Evolutionary conservation across 2,113 vertebrate species (phyloP).

Genomic region (Coturnix japonica): DNA sequence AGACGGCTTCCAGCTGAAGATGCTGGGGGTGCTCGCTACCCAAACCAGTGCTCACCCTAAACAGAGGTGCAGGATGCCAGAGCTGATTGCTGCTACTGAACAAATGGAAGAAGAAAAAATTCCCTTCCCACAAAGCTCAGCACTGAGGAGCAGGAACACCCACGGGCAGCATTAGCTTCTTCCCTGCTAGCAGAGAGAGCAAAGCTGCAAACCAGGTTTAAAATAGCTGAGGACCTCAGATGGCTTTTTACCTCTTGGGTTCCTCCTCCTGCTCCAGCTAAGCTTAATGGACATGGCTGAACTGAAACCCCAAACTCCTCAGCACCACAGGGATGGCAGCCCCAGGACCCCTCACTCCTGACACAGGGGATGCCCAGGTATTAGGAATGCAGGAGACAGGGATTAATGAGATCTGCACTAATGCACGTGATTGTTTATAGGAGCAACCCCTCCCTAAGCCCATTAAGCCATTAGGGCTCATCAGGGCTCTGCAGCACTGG

Average conservation of each 20-base stretch:
- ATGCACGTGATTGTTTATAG: conserved; percentile 51
- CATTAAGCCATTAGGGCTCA: conserved; percentile 26
- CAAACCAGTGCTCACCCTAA: neutral
- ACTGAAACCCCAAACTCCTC: neutral
- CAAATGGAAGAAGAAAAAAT: neutral
- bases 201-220: neutral
- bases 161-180: neutral
- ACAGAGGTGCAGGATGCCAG: fast-evolving
- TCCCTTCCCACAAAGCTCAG: neutral
- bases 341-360: neutral
- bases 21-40: neutral
- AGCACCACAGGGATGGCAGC: fast-evolving
- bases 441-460: neutral
- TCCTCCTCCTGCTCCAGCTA: neutral
- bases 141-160: neutral
- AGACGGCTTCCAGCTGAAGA: neutral
- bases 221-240: neutral
- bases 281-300: neutral
- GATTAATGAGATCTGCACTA: conserved; percentile 58
- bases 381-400: neutral
- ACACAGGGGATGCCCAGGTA: neutral
- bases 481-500: neutral
- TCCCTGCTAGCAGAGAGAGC: neutral
- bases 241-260: conserved; percentile 21
- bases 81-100: neutral